These are phyloP conservation scores for Eurytoma californica DNA, from an alignment of 2,888 invertebrate species.

Conservation along the genomic window DNA sequence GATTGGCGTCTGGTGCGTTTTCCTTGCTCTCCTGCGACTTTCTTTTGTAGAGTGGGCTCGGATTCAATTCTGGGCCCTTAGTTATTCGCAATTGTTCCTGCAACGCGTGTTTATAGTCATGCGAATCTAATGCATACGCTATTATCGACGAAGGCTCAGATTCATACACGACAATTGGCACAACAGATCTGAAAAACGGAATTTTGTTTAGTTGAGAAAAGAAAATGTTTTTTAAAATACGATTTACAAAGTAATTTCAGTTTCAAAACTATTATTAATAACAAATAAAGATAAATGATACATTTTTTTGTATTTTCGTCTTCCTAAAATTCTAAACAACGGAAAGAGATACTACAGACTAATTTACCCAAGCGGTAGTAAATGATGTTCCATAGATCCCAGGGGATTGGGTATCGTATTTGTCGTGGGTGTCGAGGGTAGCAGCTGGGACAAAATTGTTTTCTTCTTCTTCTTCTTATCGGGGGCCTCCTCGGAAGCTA, in stretches of 20 bases:
- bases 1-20: slow-evolving; percentile 63
- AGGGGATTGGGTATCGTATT: slow-evolving; percentile 79
- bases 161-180: slow-evolving; percentile 87
- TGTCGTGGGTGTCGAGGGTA: slow-evolving; percentile 77
- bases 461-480: slow-evolving; percentile 80
- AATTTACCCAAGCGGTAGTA: slow-evolving; percentile 78
- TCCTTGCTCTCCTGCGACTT: slow-evolving; percentile 75
- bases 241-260: no score
- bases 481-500: slow-evolving; percentile 71
- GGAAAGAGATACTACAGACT: no score
- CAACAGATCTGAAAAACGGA: slow-evolving; percentile 66
- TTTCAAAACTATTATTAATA: neutral
- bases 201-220: neutral
- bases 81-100: slow-evolving; percentile 74
- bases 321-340: no score
- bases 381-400: slow-evolving; percentile 82
- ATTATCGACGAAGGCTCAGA: slow-evolving; percentile 90
- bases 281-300: neutral
- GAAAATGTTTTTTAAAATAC: no score
- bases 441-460: slow-evolving; percentile 81
- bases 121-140: slow-evolving; percentile 86
- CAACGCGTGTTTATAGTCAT: slow-evolving; percentile 82
- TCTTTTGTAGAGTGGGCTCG: slow-evolving; percentile 76
- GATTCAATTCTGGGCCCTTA: slow-evolving; percentile 71
- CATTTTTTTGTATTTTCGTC: no score